These are phyloP conservation scores for Himalopsyche anomala DNA, from an alignment of 2,888 invertebrate species.

Conservation along the genomic window DNA sequence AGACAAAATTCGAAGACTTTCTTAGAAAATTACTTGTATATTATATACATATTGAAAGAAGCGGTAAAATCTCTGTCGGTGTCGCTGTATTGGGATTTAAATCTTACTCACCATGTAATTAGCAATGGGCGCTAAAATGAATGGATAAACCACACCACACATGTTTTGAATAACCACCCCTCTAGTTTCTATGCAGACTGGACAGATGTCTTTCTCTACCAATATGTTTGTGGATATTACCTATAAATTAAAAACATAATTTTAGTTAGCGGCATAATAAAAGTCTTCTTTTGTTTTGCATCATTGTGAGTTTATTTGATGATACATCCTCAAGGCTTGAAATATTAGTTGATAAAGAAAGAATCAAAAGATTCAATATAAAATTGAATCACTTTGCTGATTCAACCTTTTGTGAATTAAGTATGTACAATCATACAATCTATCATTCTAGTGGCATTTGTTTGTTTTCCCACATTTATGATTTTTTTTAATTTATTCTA, in stretches of 20 bases:
- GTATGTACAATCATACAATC: no score
- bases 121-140: conserved; percentile 54
- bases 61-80: not conserved
- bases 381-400: no score
- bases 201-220: conserved; percentile 47
- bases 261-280: not conserved
- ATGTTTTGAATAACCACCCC: conserved; percentile 48
- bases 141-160: conserved; percentile 55
- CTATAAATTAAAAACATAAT: conserved; percentile 48
- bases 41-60: not conserved
- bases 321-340: not conserved
- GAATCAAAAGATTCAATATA: no score
- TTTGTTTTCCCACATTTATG: no score
- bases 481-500: no score
- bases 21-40: no score
- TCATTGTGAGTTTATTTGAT: not conserved
- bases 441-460: no score
- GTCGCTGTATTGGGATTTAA: not conserved
- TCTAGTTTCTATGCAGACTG: conserved; percentile 57
- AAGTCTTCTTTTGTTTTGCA: not conserved
- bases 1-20: no score
- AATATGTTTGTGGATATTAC: conserved; percentile 57
- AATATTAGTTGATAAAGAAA: no score
- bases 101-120: conserved; percentile 57
- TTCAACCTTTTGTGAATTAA: no score